Evolutionary conservation across 2,888 invertebrate genomes (phyloP).

Genomic region (Amblyjoppa fuscipennis): DNA sequence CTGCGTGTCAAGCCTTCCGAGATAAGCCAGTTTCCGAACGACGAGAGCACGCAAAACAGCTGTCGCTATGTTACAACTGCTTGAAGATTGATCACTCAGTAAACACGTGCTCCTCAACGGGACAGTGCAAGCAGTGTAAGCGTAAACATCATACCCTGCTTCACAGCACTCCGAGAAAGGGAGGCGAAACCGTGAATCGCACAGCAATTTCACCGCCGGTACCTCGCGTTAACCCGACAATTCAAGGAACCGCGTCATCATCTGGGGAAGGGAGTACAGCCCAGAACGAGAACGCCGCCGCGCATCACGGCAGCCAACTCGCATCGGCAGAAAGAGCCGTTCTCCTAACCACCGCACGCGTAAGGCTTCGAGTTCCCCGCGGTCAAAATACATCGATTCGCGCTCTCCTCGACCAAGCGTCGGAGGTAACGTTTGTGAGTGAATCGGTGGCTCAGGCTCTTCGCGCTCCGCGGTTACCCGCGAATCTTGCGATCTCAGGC

Average conservation of each 20-base stretch:
- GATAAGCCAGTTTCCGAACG: neutral
- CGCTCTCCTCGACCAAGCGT: constrained; percentile 13
- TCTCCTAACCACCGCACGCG: neutral
- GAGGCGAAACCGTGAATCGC: no score
- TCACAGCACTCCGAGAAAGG: no score
- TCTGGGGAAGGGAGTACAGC: neutral
- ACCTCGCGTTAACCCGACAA: no score
- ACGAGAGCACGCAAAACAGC: neutral
- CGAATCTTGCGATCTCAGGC: neutral
- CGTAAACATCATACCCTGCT: neutral
- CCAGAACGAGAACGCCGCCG: neutral
- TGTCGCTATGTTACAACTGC: neutral
- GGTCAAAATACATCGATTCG: neutral
- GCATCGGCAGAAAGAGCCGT: neutral
- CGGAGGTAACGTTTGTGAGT: neutral
- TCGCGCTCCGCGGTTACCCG: neutral
- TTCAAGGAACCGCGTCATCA: neutral
- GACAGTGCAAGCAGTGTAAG: neutral
- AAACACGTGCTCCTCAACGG: neutral
- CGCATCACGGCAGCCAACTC: neutral
- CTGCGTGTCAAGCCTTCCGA: neutral
- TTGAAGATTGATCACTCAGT: neutral
- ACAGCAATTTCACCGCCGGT: no score
- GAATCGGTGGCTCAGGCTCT: neutral
- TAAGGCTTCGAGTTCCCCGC: neutral